Evolutionary conservation across 2,888 invertebrate species (phyloP), one percentile per base, ranked within the genome.

Genomic region (Drosophila parthenogenetica): DNA sequence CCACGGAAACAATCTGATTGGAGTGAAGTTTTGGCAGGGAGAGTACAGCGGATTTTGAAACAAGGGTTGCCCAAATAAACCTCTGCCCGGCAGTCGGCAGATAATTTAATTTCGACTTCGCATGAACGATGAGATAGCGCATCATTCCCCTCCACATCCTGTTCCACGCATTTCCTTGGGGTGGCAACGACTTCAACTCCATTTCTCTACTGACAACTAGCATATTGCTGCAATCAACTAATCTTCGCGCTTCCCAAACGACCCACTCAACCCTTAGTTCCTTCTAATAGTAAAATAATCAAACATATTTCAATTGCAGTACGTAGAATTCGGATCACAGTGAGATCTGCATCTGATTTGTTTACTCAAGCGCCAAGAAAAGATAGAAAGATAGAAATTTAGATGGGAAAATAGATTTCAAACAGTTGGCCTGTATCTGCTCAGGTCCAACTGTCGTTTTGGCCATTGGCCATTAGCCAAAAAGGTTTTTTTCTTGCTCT

Each of bases 221-320:
- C 91, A 91, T 91, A 91, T 91, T 91, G 91, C 89, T 81, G 91
- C 92, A 91, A 91, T 91, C 91, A 91, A 88, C 91, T 92, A 92
- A 91, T 92, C 91, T 91, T 91, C 90, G 91, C 91, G 91, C 91
- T 91, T 89, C 81, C 79, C 72, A 60, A 53, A 73, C 75, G 68
- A 58, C 55, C 59, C 61, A 58, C 55, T 60, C 76, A 32, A 7
- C 43, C 66, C 46, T 42, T 5, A 58, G 14, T 17, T 16, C 13
- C 48, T 13, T 16, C 53, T 16, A 54, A 60, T 69, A 59, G 57
- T 54, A 61, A 43, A 59, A 46, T 69, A 64, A 79, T 71, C 75
- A 64, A 72, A 74, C 62, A 81, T 71, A 66, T 72, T 73, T 70
- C 73, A 79, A 71, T 69, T 79, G 62, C 59, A 72, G 73, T 14